These are phyloP conservation scores for Sitobion miscanthi DNA, from an alignment of 1,140 invertebrate genomes.

Conservation along the genomic window DNA sequence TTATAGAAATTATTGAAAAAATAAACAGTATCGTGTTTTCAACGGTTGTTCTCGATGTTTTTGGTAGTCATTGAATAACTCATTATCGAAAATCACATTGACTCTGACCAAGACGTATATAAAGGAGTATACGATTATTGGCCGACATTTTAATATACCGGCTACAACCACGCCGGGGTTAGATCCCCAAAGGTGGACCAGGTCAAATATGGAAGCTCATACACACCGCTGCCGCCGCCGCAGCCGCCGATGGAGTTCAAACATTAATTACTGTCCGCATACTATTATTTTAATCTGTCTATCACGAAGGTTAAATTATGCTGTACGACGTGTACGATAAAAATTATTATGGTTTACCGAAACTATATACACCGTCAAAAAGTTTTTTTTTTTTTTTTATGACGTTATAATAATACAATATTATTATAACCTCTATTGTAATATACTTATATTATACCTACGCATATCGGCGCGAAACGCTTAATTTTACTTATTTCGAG, in stretches of 20 bases:
- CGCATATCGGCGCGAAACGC: not conserved
- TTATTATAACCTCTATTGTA: not conserved
- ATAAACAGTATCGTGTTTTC: not conserved
- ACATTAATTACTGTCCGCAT: slow-evolving; percentile 36
- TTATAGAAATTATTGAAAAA: not conserved
- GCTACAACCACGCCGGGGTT: not conserved
- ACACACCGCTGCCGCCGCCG: not conserved
- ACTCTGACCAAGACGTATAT: not conserved
- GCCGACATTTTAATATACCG: slow-evolving; percentile 17
- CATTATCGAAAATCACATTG: not conserved
- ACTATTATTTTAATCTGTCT: slow-evolving; percentile 38
- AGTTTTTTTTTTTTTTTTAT: not conserved
- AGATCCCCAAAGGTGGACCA: not conserved
- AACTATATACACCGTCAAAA: not conserved
- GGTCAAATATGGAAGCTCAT: slow-evolving; percentile 25
- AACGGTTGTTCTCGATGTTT: not conserved
- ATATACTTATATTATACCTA: not conserved
- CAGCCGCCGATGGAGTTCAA: not conserved
- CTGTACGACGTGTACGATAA: not conserved
- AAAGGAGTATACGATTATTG: not conserved
- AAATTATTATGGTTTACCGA: not conserved
- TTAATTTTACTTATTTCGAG: slow-evolving; percentile 4
- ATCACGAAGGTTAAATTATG: slow-evolving; percentile 19
- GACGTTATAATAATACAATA: not conserved
- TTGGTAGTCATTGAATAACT: not conserved